These are phyloP conservation scores for Amblyopsis rosae DNA, from an alignment of 2,113 vertebrate genomes.

Conservation along the genomic window DNA sequence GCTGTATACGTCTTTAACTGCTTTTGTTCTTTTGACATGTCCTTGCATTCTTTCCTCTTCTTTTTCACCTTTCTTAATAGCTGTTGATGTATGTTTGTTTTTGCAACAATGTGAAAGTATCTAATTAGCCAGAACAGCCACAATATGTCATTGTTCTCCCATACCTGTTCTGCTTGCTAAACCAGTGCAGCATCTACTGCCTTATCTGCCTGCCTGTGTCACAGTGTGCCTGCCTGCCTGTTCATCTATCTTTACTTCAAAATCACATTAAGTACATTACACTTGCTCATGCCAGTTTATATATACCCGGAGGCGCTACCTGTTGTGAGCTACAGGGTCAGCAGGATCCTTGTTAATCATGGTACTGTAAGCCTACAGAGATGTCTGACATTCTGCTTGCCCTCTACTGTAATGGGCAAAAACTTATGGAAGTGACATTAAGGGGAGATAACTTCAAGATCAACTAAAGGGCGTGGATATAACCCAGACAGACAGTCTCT, in stretches of 20 bases:
- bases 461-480: slow-evolving; percentile 56
- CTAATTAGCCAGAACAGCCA: slow-evolving; percentile 19
- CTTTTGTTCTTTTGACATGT: background rate
- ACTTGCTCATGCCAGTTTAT: background rate
- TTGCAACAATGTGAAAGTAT: background rate
- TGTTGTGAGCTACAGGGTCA: slow-evolving; percentile 13
- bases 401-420: slow-evolving; percentile 18
- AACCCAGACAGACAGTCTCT: slow-evolving; percentile 61
- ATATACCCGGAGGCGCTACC: background rate
- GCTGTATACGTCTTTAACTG: too few species aligned
- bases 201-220: too few species aligned
- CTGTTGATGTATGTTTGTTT: too few species aligned
- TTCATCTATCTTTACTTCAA: background rate
- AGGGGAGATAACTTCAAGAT: slow-evolving; percentile 48
- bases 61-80: background rate
- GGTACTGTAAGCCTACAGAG: slow-evolving; percentile 1
- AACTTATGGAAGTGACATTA: slow-evolving; percentile 21
- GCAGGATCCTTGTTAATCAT: slow-evolving; percentile 29
- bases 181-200: background rate
- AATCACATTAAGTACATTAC: background rate
- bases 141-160: slow-evolving; percentile 54
- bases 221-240: too few species aligned
- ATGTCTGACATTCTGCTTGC: slow-evolving; percentile 11
- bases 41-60: background rate
- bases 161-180: background rate